phyloP scores from a whole-genome alignment of 2,888 invertebrate species.

The Cheilosia soror region DNA sequence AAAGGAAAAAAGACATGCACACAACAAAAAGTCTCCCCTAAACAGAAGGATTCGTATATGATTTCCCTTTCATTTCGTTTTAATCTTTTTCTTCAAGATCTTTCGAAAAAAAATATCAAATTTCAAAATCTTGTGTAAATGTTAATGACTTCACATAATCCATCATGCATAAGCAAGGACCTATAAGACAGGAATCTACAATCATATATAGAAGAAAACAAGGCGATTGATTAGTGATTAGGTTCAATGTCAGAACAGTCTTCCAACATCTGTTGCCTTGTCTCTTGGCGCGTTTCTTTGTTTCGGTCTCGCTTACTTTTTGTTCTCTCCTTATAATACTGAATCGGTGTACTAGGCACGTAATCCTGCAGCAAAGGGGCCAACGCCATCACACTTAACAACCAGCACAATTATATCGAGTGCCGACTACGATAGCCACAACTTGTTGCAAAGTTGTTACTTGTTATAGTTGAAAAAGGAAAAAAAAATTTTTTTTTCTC shows the following conservation, averaged over 20 bases:
- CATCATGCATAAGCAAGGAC: constrained; percentile 67
- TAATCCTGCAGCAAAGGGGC: constrained; percentile 22
- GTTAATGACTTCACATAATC: constrained; percentile 74
- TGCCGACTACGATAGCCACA: constrained; percentile 5
- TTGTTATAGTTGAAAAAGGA: constrained; percentile 2
- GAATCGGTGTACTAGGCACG: constrained; percentile 67
- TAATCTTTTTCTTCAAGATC: constrained; percentile 57
- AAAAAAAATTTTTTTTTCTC: constrained; percentile 60
- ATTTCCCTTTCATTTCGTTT: constrained; percentile 43
- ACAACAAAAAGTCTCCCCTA: constrained; percentile 43
- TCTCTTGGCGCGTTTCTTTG: constrained; percentile 1
- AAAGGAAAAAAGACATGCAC: constrained; percentile 45
- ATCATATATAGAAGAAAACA: not conserved
- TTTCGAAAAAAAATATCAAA: constrained; percentile 68
- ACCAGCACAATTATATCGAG: constrained; percentile 44
- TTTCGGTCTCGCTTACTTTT: constrained; percentile 20
- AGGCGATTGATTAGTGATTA: constrained; percentile 73
- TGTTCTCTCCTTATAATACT: constrained; percentile 26
- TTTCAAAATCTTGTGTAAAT: constrained; percentile 74
- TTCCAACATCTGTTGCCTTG: constrained; percentile 64
- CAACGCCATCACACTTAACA: constrained; percentile 30
- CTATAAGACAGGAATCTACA: constrained; percentile 14
- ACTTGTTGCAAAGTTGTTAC: constrained; percentile 60
- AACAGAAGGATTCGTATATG: constrained; percentile 60
- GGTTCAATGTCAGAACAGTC: constrained; percentile 58